Evolutionary conservation across 1,140 invertebrate species (phyloP), one percentile per base, ranked within the genome.

Genomic region (Saccostrea echinata): DNA sequence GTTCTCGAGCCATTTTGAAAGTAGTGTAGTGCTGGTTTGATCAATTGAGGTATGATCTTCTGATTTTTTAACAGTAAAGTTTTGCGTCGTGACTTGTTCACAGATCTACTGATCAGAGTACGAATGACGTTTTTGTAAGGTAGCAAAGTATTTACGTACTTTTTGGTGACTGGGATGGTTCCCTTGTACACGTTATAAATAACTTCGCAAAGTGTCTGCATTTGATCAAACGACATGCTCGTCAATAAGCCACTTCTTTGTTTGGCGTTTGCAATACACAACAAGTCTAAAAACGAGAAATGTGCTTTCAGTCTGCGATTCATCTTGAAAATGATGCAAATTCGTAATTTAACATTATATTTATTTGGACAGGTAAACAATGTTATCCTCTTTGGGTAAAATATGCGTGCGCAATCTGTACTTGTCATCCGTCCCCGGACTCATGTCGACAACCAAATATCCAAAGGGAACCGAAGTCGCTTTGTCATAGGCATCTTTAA

Each of bases 381-480:
- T 80, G 33, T 82, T 88, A 30, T 82, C 76, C 33, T 88, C 53
- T 30, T 84, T 53, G 13, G 89, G 85, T 21, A 90, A 86, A 24
- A 90, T 86, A 6, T 43, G 8, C 11, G 87, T 88, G 61, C 68
- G 61, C 84, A 88, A 43, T 68, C 83, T 84, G 43, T 86, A 88
- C 16, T 87, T 68, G 21, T 88, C 51, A 27, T 64, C 71, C 2
- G 30, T 30, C 27, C 16, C 21, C 9, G 87, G 85, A 8, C 51
- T 84, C 13, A 90, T 27, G 35, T 88, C 64, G 24, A 90, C 82
- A 21, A 88, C 51, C 1, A 88, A 82, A 35, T 90, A 88, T 16
- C 89, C 55, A 51, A 52, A 88, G 16, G 61, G 27, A 81, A 81
- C 9, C 33, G 4, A 35, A 9, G 76, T 89, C 11, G 85, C 82